phyloP scores from a whole-genome alignment of 1,140 invertebrate species.

The Augochlora pura region DNA sequence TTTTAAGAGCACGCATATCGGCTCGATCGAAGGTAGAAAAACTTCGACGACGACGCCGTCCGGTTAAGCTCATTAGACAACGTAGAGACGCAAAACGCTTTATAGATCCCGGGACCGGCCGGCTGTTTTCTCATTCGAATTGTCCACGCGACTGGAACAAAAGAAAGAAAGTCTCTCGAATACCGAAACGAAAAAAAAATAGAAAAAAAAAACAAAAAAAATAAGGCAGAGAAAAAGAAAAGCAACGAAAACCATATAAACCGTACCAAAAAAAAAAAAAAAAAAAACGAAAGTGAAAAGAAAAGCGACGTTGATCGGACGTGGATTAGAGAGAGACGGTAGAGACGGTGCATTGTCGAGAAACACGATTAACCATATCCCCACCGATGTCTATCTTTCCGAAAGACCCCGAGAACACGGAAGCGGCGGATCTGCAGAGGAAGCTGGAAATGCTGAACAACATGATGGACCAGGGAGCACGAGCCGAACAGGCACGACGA shows the following conservation, averaged over 20 bases:
- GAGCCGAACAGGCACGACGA: conserved; percentile 83
- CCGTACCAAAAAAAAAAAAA: too few species aligned
- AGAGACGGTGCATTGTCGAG: conserved; percentile 44
- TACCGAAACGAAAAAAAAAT: too few species aligned
- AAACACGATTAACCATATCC: conserved; percentile 63
- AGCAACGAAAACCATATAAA: not conserved
- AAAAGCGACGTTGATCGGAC: conserved; percentile 33
- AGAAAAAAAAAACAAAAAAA: too few species aligned
- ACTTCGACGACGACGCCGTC: not conserved
- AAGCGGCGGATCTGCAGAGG: conserved; percentile 93
- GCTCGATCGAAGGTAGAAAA: not conserved
- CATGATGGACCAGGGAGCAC: conserved; percentile 90
- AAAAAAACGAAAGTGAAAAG: not conserved
- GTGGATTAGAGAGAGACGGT: conserved; percentile 54
- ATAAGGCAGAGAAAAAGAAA: too few species aligned
- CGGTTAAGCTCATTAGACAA: conserved; percentile 35
- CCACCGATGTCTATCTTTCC: conserved; percentile 70
- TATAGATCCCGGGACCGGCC: not conserved
- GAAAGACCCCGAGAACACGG: conserved; percentile 92
- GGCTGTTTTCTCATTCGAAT: not conserved
- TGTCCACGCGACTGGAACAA: not conserved
- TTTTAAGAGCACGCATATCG: conserved; percentile 12
- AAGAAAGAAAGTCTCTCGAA: not conserved
- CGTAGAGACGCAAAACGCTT: conserved; percentile 31
- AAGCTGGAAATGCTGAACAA: conserved; percentile 96